These are phyloP conservation scores for Grus americana DNA, from an alignment of 2,113 vertebrate genomes.

Conservation along the genomic window DNA sequence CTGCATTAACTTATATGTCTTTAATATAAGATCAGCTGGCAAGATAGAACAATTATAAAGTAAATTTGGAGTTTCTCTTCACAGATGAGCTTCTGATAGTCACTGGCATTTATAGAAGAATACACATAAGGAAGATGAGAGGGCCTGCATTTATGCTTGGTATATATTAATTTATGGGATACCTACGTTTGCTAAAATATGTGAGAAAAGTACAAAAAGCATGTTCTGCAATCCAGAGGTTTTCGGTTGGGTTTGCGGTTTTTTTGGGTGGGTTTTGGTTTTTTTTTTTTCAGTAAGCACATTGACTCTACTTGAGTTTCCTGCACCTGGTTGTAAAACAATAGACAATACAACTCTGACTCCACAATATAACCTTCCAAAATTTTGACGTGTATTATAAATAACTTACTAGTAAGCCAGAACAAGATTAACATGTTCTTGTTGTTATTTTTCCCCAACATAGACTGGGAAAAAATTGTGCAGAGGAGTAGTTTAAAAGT, in stretches of 20 bases:
- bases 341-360: constrained; percentile 63
- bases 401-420: constrained; percentile 45
- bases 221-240: background rate
- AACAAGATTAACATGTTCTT: constrained; percentile 36
- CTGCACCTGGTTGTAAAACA: constrained; percentile 72
- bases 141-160: background rate
- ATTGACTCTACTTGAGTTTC: constrained; percentile 57
- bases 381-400: constrained; percentile 55
- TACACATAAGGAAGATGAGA: background rate
- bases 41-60: background rate
- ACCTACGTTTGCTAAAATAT: background rate
- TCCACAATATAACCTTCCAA: constrained; percentile 26
- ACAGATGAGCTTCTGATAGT: background rate
- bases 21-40: background rate
- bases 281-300: background rate
- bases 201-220: background rate
- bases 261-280: background rate
- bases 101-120: background rate
- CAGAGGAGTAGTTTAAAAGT: background rate
- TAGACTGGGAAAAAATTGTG: background rate
- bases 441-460: background rate
- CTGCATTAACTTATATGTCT: background rate
- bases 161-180: background rate
- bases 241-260: background rate
- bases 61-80: background rate